Conservation (phyloP, 2,113 vertebrate species). For the Pontoporia blainvillei region DNA sequence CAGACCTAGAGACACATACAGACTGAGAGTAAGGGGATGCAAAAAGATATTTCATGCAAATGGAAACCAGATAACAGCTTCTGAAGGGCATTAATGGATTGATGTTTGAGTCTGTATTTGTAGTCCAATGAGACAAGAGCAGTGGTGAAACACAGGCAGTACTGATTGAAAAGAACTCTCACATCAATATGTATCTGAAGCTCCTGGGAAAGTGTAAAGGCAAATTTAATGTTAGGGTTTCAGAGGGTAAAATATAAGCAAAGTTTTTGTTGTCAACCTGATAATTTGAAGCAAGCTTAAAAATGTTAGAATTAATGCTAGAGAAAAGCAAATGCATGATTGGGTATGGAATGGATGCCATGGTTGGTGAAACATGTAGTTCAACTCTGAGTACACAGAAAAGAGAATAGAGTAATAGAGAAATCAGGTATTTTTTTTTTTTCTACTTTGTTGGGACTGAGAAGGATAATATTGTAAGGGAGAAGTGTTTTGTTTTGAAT, state of each 20-base stretch:
- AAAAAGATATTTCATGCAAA: no score
- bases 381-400: background rate
- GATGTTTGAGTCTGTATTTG: background rate
- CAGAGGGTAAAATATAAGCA: background rate
- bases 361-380: background rate
- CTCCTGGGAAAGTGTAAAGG: background rate
- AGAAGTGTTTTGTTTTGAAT: background rate
- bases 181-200: background rate
- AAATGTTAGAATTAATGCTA: background rate
- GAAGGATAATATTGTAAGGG: background rate
- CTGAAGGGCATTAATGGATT: background rate
- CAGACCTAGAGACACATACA: no score
- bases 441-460: background rate
- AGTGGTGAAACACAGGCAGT: background rate
- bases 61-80: background rate
- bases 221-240: background rate
- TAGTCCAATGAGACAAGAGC: background rate
- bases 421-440: background rate
- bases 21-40: no score
- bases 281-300: background rate
- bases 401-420: no score
- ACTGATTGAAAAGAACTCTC: background rate
- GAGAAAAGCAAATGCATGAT: background rate
- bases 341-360: background rate
- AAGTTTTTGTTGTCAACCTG: background rate